A percentile compares a stretch with the other conserved stretches of the same genome.
Evolutionary conservation across 2,888 invertebrate species (phyloP).

Genomic region (Disparrhopalites patrizii): DNA sequence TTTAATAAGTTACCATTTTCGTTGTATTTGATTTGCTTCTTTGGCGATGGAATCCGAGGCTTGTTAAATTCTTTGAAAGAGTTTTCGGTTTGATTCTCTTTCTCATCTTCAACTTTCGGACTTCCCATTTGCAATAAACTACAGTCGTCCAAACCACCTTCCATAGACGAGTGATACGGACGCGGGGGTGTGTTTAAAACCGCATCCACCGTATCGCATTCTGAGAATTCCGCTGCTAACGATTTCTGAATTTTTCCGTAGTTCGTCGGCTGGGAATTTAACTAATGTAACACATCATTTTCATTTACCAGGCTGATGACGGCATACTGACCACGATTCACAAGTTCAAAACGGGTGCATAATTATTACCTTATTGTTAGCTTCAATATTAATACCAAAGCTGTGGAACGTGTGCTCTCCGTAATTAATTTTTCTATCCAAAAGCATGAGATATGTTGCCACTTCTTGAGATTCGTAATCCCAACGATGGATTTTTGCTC

Average conservation of each 20-base stretch:
- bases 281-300: too few relatives aligned
- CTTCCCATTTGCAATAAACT: constrained; percentile 51
- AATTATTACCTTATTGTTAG: not conserved
- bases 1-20: constrained; percentile 15
- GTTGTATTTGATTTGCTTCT: constrained; percentile 41
- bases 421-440: constrained; percentile 57
- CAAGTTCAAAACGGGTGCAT: not conserved
- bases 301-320: too few relatives aligned
- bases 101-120: constrained; percentile 37
- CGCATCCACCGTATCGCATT: constrained; percentile 39
- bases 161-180: constrained; percentile 51
- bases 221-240: constrained; percentile 43
- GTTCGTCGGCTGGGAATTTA: not conserved
- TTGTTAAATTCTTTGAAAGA: constrained; percentile 49
- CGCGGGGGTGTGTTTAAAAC: constrained; percentile 31
- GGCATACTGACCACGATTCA: too few relatives aligned
- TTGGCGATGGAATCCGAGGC: constrained; percentile 51
- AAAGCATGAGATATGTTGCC: constrained; percentile 67
- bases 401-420: constrained; percentile 55
- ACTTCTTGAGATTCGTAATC: constrained; percentile 64
- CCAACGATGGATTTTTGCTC: constrained; percentile 57
- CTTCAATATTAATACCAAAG: constrained; percentile 38
- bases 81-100: constrained; percentile 43
- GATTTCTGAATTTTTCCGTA: constrained; percentile 39
- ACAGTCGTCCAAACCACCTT: constrained; percentile 52